phyloP scores from a whole-genome alignment of 2,888 invertebrate genomes.

The Pegoplata infirma region DNA sequence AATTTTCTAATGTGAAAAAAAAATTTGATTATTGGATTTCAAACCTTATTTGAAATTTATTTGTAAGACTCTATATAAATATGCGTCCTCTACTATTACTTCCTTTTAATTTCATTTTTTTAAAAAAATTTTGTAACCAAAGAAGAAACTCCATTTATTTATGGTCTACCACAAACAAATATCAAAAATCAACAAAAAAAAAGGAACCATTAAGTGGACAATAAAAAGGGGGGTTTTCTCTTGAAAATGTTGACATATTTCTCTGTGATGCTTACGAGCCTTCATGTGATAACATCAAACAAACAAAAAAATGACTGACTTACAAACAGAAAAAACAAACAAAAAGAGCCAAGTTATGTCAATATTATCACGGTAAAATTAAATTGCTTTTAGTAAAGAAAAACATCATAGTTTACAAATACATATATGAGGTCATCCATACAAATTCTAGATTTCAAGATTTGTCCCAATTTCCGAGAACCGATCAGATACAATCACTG shows the following conservation, averaged over 20 bases:
- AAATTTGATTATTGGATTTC: too few relatives aligned
- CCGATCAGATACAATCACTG: too few relatives aligned
- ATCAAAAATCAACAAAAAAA: neutral
- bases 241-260: constrained; percentile 10
- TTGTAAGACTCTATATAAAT: neutral
- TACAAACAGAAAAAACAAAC: neutral
- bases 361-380: constrained; percentile 29
- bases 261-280: neutral
- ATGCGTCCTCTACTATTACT: neutral
- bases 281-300: neutral
- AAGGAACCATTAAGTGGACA: constrained; percentile 20
- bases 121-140: constrained; percentile 5
- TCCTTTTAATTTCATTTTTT: neutral
- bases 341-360: constrained; percentile 15
- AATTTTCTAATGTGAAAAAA: too few relatives aligned
- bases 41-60: neutral
- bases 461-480: too few relatives aligned
- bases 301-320: neutral
- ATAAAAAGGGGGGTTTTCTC: neutral
- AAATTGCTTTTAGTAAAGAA: neutral
- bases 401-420: too few relatives aligned
- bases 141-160: neutral
- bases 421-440: too few relatives aligned
- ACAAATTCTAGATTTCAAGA: too few relatives aligned
- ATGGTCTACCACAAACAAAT: neutral